phyloP scores from a whole-genome alignment of 2,888 invertebrate genomes.

The Melieria picta region DNA sequence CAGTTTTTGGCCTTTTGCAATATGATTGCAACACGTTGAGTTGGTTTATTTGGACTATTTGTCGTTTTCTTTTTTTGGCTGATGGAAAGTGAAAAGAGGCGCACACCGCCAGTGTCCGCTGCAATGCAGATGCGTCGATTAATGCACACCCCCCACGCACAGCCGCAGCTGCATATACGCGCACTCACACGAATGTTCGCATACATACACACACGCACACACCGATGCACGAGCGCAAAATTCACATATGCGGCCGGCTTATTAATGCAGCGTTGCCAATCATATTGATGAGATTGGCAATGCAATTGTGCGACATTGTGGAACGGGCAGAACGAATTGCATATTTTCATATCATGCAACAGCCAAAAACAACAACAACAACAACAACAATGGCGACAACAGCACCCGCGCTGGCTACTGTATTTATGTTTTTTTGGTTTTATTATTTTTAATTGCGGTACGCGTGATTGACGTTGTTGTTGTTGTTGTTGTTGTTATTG shows the following conservation, averaged over 20 bases:
- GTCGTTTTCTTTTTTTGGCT: slow-evolving; percentile 10
- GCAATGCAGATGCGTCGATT: slow-evolving; percentile 22
- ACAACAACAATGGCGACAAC: not conserved
- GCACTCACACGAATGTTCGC: slow-evolving; percentile 18
- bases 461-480: too few relatives aligned
- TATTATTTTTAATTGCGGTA: too few relatives aligned
- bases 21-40: too few relatives aligned
- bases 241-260: slow-evolving; percentile 44
- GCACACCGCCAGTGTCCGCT: slow-evolving; percentile 34
- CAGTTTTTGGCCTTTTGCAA: too few relatives aligned
- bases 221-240: slow-evolving; percentile 18
- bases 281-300: slow-evolving; percentile 56
- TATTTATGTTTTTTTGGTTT: too few relatives aligned
- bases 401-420: not conserved
- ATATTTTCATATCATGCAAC: slow-evolving; percentile 11
- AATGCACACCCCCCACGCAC: slow-evolving; percentile 17
- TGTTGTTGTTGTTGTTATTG: too few relatives aligned
- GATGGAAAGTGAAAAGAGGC: slow-evolving; percentile 21
- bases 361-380: not conserved
- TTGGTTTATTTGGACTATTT: not conserved
- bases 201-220: slow-evolving; percentile 17
- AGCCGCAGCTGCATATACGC: slow-evolving; percentile 16
- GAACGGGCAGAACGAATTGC: not conserved
- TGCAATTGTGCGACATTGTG: not conserved
- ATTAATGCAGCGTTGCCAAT: slow-evolving; percentile 52